Base-by-base conservation (phyloP, 2,113 vertebrate genomes). In the Notiomystis cincta region DNA sequence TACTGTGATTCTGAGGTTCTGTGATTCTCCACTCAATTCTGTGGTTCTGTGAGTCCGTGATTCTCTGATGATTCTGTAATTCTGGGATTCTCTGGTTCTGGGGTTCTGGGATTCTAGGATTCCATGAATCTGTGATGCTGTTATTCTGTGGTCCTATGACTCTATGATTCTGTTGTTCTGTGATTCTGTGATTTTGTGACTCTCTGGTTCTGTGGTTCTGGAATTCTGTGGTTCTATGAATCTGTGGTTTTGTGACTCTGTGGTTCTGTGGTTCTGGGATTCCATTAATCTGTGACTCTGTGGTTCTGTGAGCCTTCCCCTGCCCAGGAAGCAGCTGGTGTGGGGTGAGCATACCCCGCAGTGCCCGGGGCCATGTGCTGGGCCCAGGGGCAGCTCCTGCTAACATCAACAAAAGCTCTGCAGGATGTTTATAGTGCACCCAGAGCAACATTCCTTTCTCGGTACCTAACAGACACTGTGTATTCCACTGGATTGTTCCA, bases 371-470 rank as follows among this genome's bases (percentile, higher is more conserved):
- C 8, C 0, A 10, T 35, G 25, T 10, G 3, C 82, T 40, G 30
- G n/a, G 76, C 69, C 67, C 0, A 0, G 23, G 62, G 50, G 20
- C 21, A 72, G 60, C 62, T 96, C 61, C 82, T 51, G 82, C 82
- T 90, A 86, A 86, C 66, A 88, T 73, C 87, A 82, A 82, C 90
- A 82, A 67, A 70, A 73, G 71, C 44, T 83, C 76, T 42, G 71
- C 6, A 4, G 40, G 51, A 48, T 89, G 88, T 94, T 96, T 92
- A 67, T 24, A 92, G 76, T 27, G 71, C 56, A 24, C 79, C n/a
- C 95, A 73, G 82, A 30, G 54, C 47, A 62, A 54, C 60, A 76
- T 91, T 95, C 90, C 79, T 93, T 84, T 95, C 75, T 56, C 8
- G 2, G 61, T 75, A 40, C 71, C 85, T 80, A 90, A 57, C 85